Percentiles rank a stretch among this genome's conserved stretches.
These are phyloP conservation scores for Rhinogobius similis DNA, from an alignment of 2,113 vertebrate species.

Conservation along the genomic window DNA sequence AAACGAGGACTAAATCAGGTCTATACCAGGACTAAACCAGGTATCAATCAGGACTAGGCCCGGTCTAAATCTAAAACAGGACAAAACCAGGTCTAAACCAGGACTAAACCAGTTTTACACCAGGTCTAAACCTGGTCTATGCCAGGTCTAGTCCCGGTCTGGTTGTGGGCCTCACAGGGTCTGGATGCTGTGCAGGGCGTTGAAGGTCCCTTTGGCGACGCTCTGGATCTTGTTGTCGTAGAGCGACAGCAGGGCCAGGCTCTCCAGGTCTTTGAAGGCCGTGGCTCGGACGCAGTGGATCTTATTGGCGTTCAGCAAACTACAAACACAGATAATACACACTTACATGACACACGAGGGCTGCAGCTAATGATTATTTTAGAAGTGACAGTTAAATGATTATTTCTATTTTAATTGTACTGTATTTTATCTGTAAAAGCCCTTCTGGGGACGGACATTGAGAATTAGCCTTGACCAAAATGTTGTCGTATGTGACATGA, in stretches of 20 bases:
- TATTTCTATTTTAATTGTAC: too few relatives aligned
- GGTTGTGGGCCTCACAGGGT: conserved; percentile 82
- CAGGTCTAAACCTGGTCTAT: too few relatives aligned
- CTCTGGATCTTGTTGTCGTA: conserved; percentile 98
- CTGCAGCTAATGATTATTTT: too few relatives aligned
- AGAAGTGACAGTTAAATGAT: too few relatives aligned
- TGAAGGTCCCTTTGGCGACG: conserved; percentile 91
- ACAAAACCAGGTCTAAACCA: background rate
- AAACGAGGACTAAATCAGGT: too few relatives aligned
- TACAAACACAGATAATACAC: conserved; percentile 39
- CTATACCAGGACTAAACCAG: background rate
- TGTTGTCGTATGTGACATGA: too few relatives aligned
- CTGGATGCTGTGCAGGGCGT: conserved; percentile 88
- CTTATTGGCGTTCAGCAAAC: conserved; percentile 94
- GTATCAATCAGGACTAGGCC: background rate
- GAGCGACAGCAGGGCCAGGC: conserved; percentile 90
- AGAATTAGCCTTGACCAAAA: too few relatives aligned
- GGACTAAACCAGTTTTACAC: background rate
- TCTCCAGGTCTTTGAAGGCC: conserved; percentile 91
- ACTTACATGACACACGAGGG: too few relatives aligned
- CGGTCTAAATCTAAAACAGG: background rate
- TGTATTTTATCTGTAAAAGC: too few relatives aligned
- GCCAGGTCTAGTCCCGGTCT: background rate
- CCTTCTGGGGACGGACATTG: too few relatives aligned
- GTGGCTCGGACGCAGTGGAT: conserved; percentile 91